A percentile compares a stretch with the other conserved stretches of the same genome.
These are phyloP conservation scores for Acridotheres tristis DNA, from an alignment of 2,797 vertebrate species.

Conservation along the genomic window DNA sequence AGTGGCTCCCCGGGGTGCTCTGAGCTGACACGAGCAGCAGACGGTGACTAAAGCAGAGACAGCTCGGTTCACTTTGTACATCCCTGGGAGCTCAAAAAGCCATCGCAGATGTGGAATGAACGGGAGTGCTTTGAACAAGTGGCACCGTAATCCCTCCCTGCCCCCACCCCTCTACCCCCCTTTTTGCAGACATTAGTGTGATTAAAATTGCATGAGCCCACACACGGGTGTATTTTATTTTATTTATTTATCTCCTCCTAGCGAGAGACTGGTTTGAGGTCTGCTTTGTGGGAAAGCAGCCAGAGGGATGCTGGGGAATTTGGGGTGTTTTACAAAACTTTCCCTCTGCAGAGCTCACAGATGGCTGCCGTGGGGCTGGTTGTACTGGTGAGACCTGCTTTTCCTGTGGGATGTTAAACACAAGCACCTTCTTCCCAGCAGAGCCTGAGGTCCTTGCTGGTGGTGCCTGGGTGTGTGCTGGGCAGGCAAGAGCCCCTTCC, in stretches of 20 bases:
- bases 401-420: background rate
- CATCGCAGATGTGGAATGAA: slow-evolving; percentile 20
- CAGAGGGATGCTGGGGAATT: background rate
- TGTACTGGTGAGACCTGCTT: slow-evolving; percentile 42
- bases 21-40: background rate
- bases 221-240: background rate
- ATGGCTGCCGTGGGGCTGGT: background rate
- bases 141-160: slow-evolving; percentile 38
- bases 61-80: background rate
- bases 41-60: slow-evolving; percentile 28
- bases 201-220: slow-evolving; percentile 65
- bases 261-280: background rate
- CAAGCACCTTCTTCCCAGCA: background rate
- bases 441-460: background rate
- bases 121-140: slow-evolving; percentile 10
- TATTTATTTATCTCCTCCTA: slow-evolving; percentile 32
- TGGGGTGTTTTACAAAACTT: background rate
- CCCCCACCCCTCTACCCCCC: background rate
- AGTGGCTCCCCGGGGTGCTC: background rate
- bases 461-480: background rate
- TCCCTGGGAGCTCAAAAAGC: background rate
- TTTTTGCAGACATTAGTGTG: slow-evolving; percentile 62
- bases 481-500: background rate
- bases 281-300: background rate
- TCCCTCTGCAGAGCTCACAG: background rate